A percentile compares a stretch with the other conserved stretches of the same genome.
Evolutionary conservation across 2,797 vertebrate species (phyloP).

Genomic region (Takifugu ocellatus): DNA sequence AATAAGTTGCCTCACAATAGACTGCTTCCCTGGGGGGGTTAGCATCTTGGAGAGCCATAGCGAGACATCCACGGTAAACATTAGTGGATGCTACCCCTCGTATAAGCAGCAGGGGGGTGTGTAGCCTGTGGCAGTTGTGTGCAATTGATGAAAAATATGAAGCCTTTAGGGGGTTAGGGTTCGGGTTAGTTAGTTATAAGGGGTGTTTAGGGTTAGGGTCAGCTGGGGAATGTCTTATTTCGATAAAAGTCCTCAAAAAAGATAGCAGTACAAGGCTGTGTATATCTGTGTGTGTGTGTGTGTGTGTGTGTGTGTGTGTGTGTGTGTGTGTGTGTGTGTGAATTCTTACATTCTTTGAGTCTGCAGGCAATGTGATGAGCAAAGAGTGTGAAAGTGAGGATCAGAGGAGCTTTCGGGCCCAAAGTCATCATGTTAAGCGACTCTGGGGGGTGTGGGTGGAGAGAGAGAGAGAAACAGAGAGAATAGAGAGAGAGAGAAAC

Average conservation of each 20-base stretch:
- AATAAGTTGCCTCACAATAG: no score
- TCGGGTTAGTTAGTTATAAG: no score
- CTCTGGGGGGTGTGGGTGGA: conserved; percentile 1
- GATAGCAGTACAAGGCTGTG: not conserved
- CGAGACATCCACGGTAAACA: no score
- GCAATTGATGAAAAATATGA: no score
- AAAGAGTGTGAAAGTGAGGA: conserved; percentile 38
- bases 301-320: not conserved
- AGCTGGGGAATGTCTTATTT: no score
- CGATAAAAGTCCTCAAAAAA: no score
- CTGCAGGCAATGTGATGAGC: conserved; percentile 29
- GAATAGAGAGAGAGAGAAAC: not conserved
- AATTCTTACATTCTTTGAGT: conserved; percentile 17
- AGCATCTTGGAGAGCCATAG: no score
- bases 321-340: conserved; percentile 9
- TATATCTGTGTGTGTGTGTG: not conserved
- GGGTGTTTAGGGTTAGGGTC: not conserved
- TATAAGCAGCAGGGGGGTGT: no score
- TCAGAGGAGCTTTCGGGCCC: conserved; percentile 45
- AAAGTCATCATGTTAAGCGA: conserved; percentile 32
- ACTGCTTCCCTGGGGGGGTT: no score
- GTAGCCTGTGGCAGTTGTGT: no score
- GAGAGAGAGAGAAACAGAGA: conserved; percentile 9
- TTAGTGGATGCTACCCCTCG: no score
- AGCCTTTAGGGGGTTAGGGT: no score